Conservation (phyloP, 2,113 vertebrate species). For the Rhabdomys dilectus region DNA sequence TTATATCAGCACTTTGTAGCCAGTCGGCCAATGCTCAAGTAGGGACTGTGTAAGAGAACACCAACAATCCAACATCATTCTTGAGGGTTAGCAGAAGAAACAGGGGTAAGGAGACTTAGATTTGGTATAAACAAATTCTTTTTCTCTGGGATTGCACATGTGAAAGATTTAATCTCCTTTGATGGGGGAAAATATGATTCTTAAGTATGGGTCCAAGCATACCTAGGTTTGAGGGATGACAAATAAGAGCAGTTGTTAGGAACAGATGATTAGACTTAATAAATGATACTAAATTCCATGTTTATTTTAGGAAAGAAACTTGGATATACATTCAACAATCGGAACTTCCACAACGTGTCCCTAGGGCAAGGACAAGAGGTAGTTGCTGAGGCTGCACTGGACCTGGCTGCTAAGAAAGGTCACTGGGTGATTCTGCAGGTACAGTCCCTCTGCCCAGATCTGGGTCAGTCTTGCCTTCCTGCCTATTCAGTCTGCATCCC, state of each 20-base stretch:
- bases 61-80: too few relatives aligned
- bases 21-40: too few relatives aligned
- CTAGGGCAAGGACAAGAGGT: slow-evolving; percentile 97
- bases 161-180: neutral
- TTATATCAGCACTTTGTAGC: neutral
- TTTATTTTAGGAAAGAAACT: slow-evolving; percentile 92
- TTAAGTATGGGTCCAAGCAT: neutral
- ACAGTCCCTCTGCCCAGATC: neutral
- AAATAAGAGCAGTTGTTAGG: neutral
- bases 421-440: slow-evolving; percentile 99
- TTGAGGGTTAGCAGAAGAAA: neutral
- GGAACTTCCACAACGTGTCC: slow-evolving; percentile 96
- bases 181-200: neutral
- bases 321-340: slow-evolving; percentile 94
- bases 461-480: accelerated
- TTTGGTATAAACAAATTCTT: neutral
- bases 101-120: neutral
- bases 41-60: accelerated
- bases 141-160: neutral
- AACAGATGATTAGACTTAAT: neutral
- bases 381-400: slow-evolving; percentile 92
- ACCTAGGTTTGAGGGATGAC: neutral
- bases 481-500: neutral
- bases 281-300: neutral
- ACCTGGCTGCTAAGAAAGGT: slow-evolving; percentile 92